Base-by-base conservation (phyloP, 2,113 vertebrate genomes). In the Balaenoptera acutorostrata region DNA sequence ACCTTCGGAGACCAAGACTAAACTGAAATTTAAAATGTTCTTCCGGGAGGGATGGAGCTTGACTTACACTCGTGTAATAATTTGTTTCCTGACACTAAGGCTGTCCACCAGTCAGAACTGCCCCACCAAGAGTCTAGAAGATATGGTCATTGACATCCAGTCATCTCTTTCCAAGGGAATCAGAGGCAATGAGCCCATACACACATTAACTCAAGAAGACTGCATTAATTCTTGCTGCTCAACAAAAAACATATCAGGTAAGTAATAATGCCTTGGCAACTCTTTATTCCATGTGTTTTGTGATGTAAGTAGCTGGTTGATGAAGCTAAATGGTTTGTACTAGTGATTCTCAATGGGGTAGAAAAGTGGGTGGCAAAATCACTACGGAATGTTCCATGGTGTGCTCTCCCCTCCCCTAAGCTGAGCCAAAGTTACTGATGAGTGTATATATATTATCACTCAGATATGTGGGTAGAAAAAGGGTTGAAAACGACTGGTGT, bases 201-300 rank as follows among this genome's bases (percentile, higher is more conserved):
- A 92, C 11, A 69, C 87, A 0, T 3, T 59, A 0, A 39, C 41
- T 18, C 78, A 80, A 0, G 97, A 69, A 23, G 98, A 98, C 20
- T 99, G 99, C 49, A 4, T 96, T 0, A 49, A 82, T 17, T 27
- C 89, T 11, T 99, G 99, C 98, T 99, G 99, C 90, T 96, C 95
- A 1, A 98, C 94, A 27, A n/a, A 5, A 8, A 64, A 66, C 64
- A 96, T 98, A 20, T 13, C 96, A 98, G 98, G 99, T 99, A 97
- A 98, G 18, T 20, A 31, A 10, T 11, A n/a, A 8, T 36, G 6
- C 63, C 18, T 4, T 2, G 17, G 9, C 5, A 14, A 7, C 36
- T 15, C n/a, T 82, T 85, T n/a, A 49, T 6, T 6, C 4, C 33
- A 4, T 10, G 31, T 88, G 36, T 64, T 89, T 88, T 29, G 29